Base-by-base conservation (phyloP, 2,113 vertebrate species). In the Gambusia affinis region DNA sequence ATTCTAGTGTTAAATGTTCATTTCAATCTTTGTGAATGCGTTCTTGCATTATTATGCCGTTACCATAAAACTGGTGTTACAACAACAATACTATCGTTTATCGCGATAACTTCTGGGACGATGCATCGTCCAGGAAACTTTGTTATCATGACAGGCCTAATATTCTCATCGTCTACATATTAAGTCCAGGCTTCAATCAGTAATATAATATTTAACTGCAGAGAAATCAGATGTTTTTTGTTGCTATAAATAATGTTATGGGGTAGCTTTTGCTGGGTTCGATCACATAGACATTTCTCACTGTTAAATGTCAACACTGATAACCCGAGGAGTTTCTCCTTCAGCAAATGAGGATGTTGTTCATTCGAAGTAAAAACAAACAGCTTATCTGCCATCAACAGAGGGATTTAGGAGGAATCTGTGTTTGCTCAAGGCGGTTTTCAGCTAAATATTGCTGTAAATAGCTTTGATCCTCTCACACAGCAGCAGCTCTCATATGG, bases 391-490 rank as follows among this genome's bases (percentile, higher is more conserved):
- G 54, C 72, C 39, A 39, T 78, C 67, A 47, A 67, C 70, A 81
- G 78, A 65, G 19, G 69, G 22, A 90, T 42, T 27, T 37, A 61
- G 14, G 54, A 70, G 75, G 61, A 80, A 62, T 60, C 35, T 0
- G 69, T 75, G 71, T 72, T 75, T 60, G 68, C 81, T 79, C 81
- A 71, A 85, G 83, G 89, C 71, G 62, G 77, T 8, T 72, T 72
- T 39, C 63, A 60, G 73, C 86, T 90, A 90, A 85, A 91, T 82
- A 90, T 91, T 87, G 91, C 86, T 61, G 63, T 91, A 92, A 91
- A 92, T 86, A 83, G 80, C 84, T 64, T 86, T 29, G 37, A 66
- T 47, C 76, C 80, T 78, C 82, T 88, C 85, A 73, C 75, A 15
- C 47, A 76, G 76, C 71, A 69, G 70, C 82, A 73, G 85, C 75